Evolutionary conservation across 2,888 invertebrate genomes (phyloP), one percentile per base, ranked within the genome.

Genomic region (Frankliniella intonsa): DNA sequence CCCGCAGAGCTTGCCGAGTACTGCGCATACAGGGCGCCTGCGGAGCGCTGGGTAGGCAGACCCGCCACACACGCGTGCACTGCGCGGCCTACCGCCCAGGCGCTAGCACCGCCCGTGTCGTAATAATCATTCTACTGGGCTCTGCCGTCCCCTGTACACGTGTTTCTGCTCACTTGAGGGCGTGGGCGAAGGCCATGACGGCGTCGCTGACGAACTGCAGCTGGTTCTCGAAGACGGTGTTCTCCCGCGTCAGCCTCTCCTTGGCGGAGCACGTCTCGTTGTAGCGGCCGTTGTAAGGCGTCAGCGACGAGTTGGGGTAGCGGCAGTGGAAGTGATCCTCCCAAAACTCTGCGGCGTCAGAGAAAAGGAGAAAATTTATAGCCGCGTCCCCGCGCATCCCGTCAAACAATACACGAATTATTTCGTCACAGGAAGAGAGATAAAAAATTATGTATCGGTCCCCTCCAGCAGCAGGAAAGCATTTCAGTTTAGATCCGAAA

Each of bases 121-220:
- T 38, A 38, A 38, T 5, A 38, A 38, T 38, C n/a, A n/a, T n/a
- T n/a, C n/a, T n/a, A n/a, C n/a, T n/a, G n/a, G n/a, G n/a, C n/a
- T n/a, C n/a, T n/a, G n/a, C n/a, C n/a, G n/a, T n/a, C n/a, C n/a
- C n/a, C n/a, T 38, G 38, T 38, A 38, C 38, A 38, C 38, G 38
- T n/a, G n/a, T n/a, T n/a, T 17, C 55, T 17, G 25, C 69, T 12
- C 25, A 76, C 69, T 84, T 83, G n/a, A 86, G 83, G 9, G 97
- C 97, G 86, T 95, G 93, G 0, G 96, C 97, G 88, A 98, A 97
- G 0, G 97, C 96, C 93, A 97, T 92, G 0, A 97, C 97, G 27
- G 98, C 97, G 87, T 98, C 98, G 55, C 96, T 96, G 51, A 98
- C 98, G 88, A 97, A 98, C 89, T 98, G 98, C 84, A 98, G 90